Base-by-base conservation (phyloP, 2,113 vertebrate species). In the Numida meleagris region DNA sequence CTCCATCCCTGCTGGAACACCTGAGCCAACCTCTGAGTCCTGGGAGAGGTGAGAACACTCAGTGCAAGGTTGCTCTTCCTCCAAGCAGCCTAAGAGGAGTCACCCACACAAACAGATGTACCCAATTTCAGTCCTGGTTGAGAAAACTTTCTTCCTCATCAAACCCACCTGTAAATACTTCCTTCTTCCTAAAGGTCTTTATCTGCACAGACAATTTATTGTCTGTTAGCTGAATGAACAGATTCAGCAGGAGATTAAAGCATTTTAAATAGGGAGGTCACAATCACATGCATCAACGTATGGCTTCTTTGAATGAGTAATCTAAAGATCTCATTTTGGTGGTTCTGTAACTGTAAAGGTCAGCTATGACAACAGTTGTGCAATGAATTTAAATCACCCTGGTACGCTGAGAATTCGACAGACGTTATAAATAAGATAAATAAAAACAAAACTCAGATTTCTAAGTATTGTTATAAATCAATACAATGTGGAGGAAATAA, bases 1-100 rank as follows among this genome's bases (percentile, higher is more conserved):
- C 59, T 42, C 46, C 7, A 38, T 58, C 42, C 71, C 61, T 0
- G 0, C 16, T 0, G 0, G 51, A 87, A 40, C 31, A 82, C 12
- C 45, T 18, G 45, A 57, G 15, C 8, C 46, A 50, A 16, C 5
- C 38, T 62, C 18, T 0, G 0, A 25, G 10, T 5, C 33, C 61
- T 10, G 12, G 1, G 57, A 18, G 63, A 34, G 14, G 79, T 10
- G 6, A 68, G 21, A 42, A 9, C 33, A 16, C 19, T 68, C 68
- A 61, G 40, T 12, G 7, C 0, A 0, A 2, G 18, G 9, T 27
- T 76, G 31, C 9, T 50, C 10, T 33, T 51, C 34, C 24, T 51
- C 34, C 24, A 5, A 27, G 14, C 0, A 66, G 17, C 10, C 45
- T 70, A 8, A 51, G 50, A 19, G 79, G 59, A 76, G 42, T 40